phyloP scores from a whole-genome alignment of 2,888 invertebrate genomes.

The Drosophila greeni region DNA sequence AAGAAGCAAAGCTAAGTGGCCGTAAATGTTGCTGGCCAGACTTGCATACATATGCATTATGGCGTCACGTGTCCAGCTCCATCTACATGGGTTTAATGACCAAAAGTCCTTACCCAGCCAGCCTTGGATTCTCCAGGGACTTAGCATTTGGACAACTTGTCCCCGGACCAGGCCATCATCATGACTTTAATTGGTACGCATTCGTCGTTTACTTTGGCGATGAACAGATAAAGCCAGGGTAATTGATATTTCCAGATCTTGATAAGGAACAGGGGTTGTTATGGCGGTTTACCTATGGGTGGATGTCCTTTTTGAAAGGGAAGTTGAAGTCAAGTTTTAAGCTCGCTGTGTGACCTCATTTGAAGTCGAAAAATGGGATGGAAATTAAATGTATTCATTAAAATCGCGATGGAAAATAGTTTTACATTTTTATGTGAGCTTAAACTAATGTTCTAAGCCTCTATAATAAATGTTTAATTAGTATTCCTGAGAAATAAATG shows the following conservation, averaged over 20 bases:
- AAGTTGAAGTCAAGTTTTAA: neutral
- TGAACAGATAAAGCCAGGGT: constrained; percentile 56
- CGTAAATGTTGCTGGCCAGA: constrained; percentile 37
- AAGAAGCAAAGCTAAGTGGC: constrained; percentile 44
- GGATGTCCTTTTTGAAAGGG: neutral
- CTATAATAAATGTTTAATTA: neutral
- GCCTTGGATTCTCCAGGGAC: constrained; percentile 10
- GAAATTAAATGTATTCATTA: neutral
- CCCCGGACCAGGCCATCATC: constrained; percentile 26
- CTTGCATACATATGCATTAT: constrained; percentile 44
- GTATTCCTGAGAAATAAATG: neutral
- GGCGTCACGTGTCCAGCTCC: constrained; percentile 43
- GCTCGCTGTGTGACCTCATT: neutral
- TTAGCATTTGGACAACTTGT: constrained; percentile 25
- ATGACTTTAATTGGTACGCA: constrained; percentile 63
- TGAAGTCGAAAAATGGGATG: neutral
- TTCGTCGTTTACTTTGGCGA: constrained; percentile 41
- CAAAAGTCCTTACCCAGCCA: constrained; percentile 19
- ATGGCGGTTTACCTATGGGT: neutral
- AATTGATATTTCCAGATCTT: constrained; percentile 57
- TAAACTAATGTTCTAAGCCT: fast-evolving
- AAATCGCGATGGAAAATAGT: neutral
- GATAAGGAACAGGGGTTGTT: constrained; percentile 33
- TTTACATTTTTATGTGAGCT: neutral
- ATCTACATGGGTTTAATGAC: constrained; percentile 32